Evolutionary conservation across 1,140 invertebrate genomes (phyloP), one percentile per base, ranked within the genome.

Genomic region (Lordiphosa clarofinis): DNA sequence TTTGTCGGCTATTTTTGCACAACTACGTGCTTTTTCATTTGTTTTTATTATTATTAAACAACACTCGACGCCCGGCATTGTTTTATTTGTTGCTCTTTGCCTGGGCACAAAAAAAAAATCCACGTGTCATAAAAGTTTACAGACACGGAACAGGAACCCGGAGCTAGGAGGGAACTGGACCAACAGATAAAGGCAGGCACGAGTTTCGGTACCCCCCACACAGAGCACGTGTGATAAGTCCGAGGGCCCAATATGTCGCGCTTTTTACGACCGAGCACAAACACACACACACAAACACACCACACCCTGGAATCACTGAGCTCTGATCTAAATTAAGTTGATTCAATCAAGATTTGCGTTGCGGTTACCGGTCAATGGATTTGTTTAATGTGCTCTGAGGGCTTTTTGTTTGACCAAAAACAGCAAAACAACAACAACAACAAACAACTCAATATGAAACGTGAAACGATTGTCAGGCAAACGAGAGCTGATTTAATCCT

Each of bases 1-100:
- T 35, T 48, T 35, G 37, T 47, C 9, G 48, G 55, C 56, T 50
- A 55, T 64, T 66, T 66, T 65, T 52, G 70, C 57, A 56, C 61
- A 79, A 72, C 71, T 82, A 81, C 75, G 72, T 82, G 75, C 72
- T 81, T 67, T 81, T 81, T 81, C 76, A 81, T 81, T 81, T 82
- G 75, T 81, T 81, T 81, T 81, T 81, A 81, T 81, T 81, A 81
- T 81, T 81, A 81, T 81, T 81, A 81, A 82, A 81, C 67, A 81
- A 82, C 67, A 72, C 75, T 82, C 56, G 61, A 63, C 70, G 75
- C 56, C 56, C 63, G 60, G 50, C 56, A 21, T 43, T 64, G 62
- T 38, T 36, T 48, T 73, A 72, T 53, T 44, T 60, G 73, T 56
- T 72, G 65, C 31, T 19, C 19, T 35, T 7, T 55, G 49, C 13